These are phyloP conservation scores for Pyrrhosoma nymphula DNA, from an alignment of 2,888 invertebrate genomes.

Conservation along the genomic window DNA sequence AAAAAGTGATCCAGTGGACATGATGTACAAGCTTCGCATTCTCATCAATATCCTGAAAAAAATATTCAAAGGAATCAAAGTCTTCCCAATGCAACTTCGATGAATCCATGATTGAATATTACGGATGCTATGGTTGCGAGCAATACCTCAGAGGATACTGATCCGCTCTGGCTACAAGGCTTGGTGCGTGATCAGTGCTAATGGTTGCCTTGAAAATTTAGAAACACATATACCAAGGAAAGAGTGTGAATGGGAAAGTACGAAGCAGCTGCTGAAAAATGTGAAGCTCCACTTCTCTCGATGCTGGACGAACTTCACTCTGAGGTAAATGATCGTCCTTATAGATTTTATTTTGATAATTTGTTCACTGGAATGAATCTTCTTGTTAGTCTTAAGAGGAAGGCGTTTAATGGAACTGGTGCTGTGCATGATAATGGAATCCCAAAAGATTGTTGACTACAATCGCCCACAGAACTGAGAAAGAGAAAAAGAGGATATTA, in stretches of 20 bases:
- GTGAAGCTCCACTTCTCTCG: background rate
- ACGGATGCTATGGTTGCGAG: too few species aligned
- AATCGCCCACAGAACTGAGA: too few species aligned
- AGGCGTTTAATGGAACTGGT: background rate
- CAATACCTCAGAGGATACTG: too few species aligned
- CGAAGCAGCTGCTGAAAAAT: background rate
- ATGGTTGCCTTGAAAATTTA: background rate
- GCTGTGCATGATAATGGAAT: background rate
- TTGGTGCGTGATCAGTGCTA: background rate
- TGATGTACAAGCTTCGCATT: too few species aligned
- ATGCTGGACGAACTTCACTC: background rate
- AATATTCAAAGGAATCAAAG: background rate
- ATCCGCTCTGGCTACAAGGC: too few species aligned
- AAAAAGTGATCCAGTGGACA: too few species aligned
- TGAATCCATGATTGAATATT: too few species aligned
- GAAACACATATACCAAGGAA: background rate
- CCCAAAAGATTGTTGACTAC: too few species aligned
- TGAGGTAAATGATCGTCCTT: background rate
- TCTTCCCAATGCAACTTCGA: too few species aligned
- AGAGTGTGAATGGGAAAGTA: background rate
- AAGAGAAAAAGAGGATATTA: background rate
- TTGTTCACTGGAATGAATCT: background rate
- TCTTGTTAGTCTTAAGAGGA: background rate
- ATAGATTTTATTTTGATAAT: background rate
- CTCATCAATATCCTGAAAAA: too few species aligned